These are phyloP conservation scores for Chymomyza caudatula DNA, from an alignment of 2,888 invertebrate genomes.

Conservation along the genomic window DNA sequence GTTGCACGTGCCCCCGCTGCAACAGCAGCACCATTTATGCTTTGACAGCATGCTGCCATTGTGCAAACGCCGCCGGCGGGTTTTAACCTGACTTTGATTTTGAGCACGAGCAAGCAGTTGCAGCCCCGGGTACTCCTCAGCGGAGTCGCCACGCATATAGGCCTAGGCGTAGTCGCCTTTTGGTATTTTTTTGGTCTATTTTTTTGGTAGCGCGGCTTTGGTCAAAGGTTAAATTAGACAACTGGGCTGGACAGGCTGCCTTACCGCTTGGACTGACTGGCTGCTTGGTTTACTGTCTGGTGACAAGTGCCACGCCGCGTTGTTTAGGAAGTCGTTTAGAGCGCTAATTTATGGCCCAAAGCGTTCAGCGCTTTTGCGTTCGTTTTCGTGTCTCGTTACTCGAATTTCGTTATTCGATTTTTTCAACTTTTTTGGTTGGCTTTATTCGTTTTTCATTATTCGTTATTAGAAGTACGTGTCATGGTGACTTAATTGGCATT, in stretches of 20 bases:
- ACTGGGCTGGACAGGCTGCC: background rate
- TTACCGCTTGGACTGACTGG: background rate
- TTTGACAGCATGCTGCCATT: background rate
- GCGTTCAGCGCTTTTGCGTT: background rate
- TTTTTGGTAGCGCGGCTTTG: slow-evolving; percentile 61
- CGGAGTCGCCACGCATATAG: slow-evolving; percentile 49
- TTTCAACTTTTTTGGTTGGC: background rate
- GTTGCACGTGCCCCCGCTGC: slow-evolving; percentile 5
- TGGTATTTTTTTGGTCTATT: slow-evolving; percentile 26
- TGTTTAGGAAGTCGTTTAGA: slow-evolving; percentile 56
- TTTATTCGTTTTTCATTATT: slow-evolving; percentile 23
- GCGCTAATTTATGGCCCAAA: slow-evolving; percentile 58
- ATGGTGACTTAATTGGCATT: slow-evolving; percentile 60
- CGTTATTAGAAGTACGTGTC: slow-evolving; percentile 43
- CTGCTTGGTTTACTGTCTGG: slow-evolving; percentile 39
- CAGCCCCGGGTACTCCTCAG: slow-evolving; percentile 24
- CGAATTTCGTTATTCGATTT: slow-evolving; percentile 41
- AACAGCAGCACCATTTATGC: background rate
- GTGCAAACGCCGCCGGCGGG: background rate
- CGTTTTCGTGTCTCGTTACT: slow-evolving; percentile 26
- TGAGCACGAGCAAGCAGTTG: slow-evolving; percentile 47
- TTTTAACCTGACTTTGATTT: slow-evolving; percentile 45
- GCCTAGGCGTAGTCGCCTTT: background rate
- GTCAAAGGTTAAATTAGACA: slow-evolving; percentile 70
- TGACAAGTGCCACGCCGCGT: slow-evolving; percentile 64